Conservation (phyloP, 2,888 invertebrate species). For the Agriopis marginaria region DNA sequence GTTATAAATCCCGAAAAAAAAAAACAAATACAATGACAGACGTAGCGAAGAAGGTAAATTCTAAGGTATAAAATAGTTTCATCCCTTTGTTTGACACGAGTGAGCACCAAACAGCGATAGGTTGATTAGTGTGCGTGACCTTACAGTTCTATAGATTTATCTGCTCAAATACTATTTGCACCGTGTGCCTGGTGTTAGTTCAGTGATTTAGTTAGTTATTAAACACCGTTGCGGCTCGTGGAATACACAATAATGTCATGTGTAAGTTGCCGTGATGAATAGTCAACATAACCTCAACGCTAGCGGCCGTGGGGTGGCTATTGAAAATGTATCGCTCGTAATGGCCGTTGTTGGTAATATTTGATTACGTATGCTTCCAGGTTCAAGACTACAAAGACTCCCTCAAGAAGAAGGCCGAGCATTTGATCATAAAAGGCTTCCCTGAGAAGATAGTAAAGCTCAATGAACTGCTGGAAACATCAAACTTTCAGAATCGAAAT, state of each 20-base stretch:
- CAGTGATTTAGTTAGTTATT: slow-evolving; percentile 39
- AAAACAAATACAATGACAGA: slow-evolving; percentile 73
- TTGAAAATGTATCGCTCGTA: slow-evolving; percentile 40
- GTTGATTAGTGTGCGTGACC: slow-evolving; percentile 70
- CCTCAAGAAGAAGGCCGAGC: slow-evolving; percentile 95
- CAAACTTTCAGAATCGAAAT: slow-evolving; percentile 92
- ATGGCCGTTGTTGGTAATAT: slow-evolving; percentile 51
- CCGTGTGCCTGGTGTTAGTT: slow-evolving; percentile 26
- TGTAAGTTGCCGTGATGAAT: slow-evolving; percentile 51
- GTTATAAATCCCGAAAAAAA: slow-evolving; percentile 46
- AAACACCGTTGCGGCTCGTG: slow-evolving; percentile 36
- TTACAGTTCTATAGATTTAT: slow-evolving; percentile 53
- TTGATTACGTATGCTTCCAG: slow-evolving; percentile 79
- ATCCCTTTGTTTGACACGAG: slow-evolving; percentile 67
- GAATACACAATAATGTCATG: slow-evolving; percentile 51
- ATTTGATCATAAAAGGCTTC: slow-evolving; percentile 94
- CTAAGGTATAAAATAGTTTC: slow-evolving; percentile 40
- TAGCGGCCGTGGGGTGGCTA: slow-evolving; percentile 54
- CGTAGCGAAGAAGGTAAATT: slow-evolving; percentile 80
- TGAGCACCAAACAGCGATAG: slow-evolving; percentile 50
- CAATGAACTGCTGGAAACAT: slow-evolving; percentile 94
- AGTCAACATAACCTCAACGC: slow-evolving; percentile 68
- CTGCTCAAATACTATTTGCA: slow-evolving; percentile 37
- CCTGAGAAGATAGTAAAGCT: slow-evolving; percentile 97
- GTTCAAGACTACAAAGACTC: slow-evolving; percentile 96